These are phyloP conservation scores for Gymnoscelis rufifasciata DNA, from an alignment of 2,888 invertebrate genomes.

Conservation along the genomic window DNA sequence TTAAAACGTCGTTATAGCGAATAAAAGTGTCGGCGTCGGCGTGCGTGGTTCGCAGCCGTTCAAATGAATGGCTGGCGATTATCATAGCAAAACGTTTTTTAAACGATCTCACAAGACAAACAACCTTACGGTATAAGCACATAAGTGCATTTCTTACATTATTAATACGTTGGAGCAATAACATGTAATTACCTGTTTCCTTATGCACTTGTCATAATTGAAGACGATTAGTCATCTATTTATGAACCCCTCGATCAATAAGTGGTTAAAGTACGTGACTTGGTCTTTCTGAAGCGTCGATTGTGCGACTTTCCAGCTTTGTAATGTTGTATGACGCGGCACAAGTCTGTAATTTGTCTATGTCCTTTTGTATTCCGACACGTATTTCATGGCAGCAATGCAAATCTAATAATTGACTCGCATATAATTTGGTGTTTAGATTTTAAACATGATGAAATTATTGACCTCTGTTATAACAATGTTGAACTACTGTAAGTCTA, in stretches of 20 bases:
- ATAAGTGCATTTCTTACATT: conserved; percentile 22
- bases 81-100: conserved; percentile 50
- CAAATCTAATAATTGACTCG: no score
- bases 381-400: background rate
- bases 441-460: no score
- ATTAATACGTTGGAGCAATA: conserved; percentile 15
- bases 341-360: conserved; percentile 2
- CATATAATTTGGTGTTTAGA: no score
- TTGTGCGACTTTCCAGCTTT: background rate
- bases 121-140: conserved; percentile 21
- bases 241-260: conserved; percentile 18
- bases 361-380: background rate
- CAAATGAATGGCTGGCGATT: conserved; percentile 46
- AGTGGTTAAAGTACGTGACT: conserved; percentile 1
- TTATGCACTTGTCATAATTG: conserved; percentile 17
- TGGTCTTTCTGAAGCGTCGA: background rate
- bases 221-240: conserved; percentile 14
- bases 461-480: no score
- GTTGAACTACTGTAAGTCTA: no score
- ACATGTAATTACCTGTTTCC: conserved; percentile 11
- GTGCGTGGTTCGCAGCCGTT: conserved; percentile 47
- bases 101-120: conserved; percentile 41
- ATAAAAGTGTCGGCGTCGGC: conserved; percentile 46
- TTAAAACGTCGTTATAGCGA: conserved; percentile 61
- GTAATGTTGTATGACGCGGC: background rate